Conservation (phyloP, 2,797 vertebrate genomes). For the Coregonus sp. region DNA sequence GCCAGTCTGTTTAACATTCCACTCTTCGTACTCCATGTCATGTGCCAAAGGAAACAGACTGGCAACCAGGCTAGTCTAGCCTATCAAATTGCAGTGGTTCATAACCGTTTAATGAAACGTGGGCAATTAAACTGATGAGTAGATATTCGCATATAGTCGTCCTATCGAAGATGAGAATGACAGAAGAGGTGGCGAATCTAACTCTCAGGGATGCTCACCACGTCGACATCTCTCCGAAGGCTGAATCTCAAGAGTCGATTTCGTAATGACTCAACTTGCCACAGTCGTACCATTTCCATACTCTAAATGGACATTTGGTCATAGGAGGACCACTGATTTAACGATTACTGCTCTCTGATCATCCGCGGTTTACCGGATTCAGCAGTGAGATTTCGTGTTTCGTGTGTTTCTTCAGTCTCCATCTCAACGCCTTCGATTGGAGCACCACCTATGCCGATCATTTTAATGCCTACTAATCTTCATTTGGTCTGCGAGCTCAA, state of each 20-base stretch:
- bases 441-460: neutral
- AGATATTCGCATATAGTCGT: neutral
- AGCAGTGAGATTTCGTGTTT: neutral
- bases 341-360: neutral
- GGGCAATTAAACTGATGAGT: neutral
- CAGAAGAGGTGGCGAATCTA: conserved; percentile 51
- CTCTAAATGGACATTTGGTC: neutral
- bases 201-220: conserved; percentile 2
- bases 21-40: too few species aligned
- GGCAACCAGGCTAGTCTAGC: neutral
- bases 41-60: neutral
- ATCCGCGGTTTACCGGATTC: neutral
- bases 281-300: neutral
- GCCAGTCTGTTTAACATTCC: too few species aligned
- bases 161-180: conserved; percentile 39
- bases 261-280: neutral
- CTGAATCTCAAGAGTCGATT: neutral
- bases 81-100: too few species aligned
- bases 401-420: neutral
- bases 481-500: neutral
- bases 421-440: neutral
- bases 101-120: neutral
- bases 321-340: neutral
- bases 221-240: neutral
- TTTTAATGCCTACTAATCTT: neutral